Evolutionary conservation across 2,113 vertebrate genomes (phyloP).

Genomic region (Cercopithecus mona): DNA sequence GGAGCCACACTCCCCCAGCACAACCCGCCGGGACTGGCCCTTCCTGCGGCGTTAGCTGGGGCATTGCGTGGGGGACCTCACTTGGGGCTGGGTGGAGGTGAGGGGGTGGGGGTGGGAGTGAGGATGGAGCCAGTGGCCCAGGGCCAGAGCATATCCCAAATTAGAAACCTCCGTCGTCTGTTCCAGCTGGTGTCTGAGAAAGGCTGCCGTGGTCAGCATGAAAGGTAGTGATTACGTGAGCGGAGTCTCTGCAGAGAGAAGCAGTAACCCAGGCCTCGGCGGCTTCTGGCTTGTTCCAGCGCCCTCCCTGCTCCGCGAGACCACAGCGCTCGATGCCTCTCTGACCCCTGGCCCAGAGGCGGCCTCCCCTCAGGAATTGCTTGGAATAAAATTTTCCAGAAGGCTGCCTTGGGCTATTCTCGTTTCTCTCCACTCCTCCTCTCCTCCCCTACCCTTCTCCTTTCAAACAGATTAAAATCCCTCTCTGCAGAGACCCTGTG

Average conservation of each 20-base stretch:
- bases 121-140: neutral
- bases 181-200: neutral
- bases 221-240: rapidly evolving
- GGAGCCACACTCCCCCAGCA: conserved; percentile 22
- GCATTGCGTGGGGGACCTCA: neutral
- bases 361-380: neutral
- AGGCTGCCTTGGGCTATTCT: neutral
- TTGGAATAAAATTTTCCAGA: neutral
- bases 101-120: too few species aligned
- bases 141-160: rapidly evolving
- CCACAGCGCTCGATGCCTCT: rapidly evolving
- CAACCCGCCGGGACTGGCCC: rapidly evolving
- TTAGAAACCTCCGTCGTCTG: neutral
- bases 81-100: neutral
- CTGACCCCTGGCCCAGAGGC: neutral
- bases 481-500: neutral
- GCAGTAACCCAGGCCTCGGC: neutral
- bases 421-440: too few species aligned
- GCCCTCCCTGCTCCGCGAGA: rapidly evolving
- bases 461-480: neutral
- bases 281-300: neutral
- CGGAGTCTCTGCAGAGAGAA: neutral
- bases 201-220: rapidly evolving
- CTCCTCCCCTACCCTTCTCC: neutral
- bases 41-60: neutral